phyloP scores from a whole-genome alignment of 2,797 vertebrate species.

The Periparus ater region DNA sequence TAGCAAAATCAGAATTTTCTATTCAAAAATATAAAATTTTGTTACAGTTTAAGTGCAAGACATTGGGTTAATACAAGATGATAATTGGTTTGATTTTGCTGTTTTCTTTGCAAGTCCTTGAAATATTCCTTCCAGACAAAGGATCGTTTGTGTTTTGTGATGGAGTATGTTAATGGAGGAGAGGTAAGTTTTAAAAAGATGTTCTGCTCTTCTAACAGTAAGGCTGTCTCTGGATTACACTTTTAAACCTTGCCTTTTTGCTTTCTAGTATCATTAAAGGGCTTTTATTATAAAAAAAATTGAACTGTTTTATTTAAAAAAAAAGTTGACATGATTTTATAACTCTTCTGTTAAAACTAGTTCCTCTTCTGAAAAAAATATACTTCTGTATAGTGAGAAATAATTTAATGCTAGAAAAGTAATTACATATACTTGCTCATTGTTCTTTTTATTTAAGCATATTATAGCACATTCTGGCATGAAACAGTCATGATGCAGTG shows the following conservation, averaged over 20 bases:
- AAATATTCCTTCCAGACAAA: conserved; percentile 99
- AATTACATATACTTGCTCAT: not conserved
- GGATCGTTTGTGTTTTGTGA: conserved; percentile 97
- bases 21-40: not conserved
- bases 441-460: not conserved
- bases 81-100: conserved; percentile 64
- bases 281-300: not conserved
- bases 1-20: not conserved
- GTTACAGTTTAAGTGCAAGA: conserved; percentile 4
- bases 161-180: conserved; percentile 98
- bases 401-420: not conserved
- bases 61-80: conserved; percentile 5
- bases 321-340: not conserved
- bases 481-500: not conserved
- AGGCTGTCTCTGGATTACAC: not conserved
- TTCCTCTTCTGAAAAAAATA: not conserved
- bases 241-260: not conserved
- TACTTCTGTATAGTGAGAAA: not conserved
- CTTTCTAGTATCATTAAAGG: not conserved
- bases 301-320: not conserved
- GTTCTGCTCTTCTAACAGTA: not conserved
- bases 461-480: not conserved
- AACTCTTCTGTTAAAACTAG: not conserved
- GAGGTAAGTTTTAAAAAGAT: conserved; percentile 83
- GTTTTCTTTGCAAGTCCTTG: conserved; percentile 90